A percentile compares a stretch with the other conserved stretches of the same genome.
Evolutionary conservation across 2,797 vertebrate species (phyloP).

Genomic region (Molossus alvarezi): DNA sequence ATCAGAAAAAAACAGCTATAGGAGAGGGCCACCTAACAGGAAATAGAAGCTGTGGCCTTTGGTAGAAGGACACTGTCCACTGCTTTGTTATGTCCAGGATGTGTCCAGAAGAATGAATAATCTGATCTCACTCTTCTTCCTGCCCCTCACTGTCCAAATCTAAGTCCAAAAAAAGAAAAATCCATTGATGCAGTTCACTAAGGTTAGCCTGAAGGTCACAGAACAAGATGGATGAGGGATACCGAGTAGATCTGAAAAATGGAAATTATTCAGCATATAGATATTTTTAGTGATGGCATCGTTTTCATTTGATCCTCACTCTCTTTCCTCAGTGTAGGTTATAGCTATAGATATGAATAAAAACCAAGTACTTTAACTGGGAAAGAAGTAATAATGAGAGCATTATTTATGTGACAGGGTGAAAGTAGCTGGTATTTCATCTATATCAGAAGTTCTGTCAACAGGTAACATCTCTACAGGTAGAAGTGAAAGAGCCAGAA

Average conservation of each 20-base stretch:
- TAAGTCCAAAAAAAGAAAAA: background rate
- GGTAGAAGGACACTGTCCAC: background rate
- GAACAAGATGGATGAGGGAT: background rate
- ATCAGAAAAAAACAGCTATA: background rate
- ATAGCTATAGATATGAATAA: background rate
- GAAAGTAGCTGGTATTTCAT: background rate
- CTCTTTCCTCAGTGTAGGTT: background rate
- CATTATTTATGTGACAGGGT: accelerated
- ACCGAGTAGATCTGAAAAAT: background rate
- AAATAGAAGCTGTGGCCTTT: background rate
- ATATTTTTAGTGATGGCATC: background rate
- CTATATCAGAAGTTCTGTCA: background rate
- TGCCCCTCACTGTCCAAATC: background rate
- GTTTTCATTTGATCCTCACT: background rate
- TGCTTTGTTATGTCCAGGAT: background rate
- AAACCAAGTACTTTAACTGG: background rate
- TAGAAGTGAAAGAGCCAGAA: background rate
- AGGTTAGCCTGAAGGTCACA: background rate
- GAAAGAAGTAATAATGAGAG: background rate
- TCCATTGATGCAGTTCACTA: background rate
- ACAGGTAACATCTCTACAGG: background rate
- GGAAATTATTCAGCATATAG: background rate
- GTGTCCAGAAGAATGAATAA: background rate
- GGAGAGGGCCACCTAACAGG: background rate
- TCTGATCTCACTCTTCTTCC: background rate